Conservation (phyloP, 2,888 invertebrate genomes). For the Cephus nigrinus region DNA sequence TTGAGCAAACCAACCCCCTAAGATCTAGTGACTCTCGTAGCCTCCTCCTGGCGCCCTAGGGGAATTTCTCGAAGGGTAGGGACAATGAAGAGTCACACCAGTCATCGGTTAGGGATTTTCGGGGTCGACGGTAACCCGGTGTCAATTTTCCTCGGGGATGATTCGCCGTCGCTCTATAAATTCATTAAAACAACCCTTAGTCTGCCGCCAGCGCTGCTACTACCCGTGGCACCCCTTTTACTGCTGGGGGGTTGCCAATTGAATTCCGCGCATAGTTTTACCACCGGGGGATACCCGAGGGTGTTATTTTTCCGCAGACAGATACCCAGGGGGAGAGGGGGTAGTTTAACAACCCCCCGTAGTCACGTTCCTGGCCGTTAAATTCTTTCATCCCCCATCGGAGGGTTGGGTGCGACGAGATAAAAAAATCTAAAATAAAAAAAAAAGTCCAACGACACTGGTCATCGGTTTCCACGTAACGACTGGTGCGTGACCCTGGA, state of each 20-base stretch:
- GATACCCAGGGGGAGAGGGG: background rate
- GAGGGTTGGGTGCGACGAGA: background rate
- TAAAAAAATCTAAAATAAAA: background rate
- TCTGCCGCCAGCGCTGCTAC: slow-evolving; percentile 35
- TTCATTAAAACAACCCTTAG: slow-evolving; percentile 62
- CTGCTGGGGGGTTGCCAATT: slow-evolving; percentile 40
- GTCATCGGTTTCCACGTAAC: background rate
- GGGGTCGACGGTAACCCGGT: background rate
- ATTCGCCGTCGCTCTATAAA: slow-evolving; percentile 39
- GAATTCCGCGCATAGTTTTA: slow-evolving; percentile 54
- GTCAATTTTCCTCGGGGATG: background rate
- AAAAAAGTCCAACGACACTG: background rate
- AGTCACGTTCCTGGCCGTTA: background rate
- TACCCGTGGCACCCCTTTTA: background rate
- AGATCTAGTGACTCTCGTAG: background rate
- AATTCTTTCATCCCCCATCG: background rate
- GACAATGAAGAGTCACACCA: background rate
- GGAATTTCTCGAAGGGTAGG: background rate
- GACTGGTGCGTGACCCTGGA: background rate
- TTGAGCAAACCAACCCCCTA: background rate
- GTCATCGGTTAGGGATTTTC: background rate
- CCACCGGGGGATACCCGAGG: background rate
- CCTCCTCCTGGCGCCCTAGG: background rate
- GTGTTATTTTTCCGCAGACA: background rate
- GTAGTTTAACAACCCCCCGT: background rate